Evolutionary conservation across 2,113 vertebrate species (phyloP).

Genomic region (Columba janthina): DNA sequence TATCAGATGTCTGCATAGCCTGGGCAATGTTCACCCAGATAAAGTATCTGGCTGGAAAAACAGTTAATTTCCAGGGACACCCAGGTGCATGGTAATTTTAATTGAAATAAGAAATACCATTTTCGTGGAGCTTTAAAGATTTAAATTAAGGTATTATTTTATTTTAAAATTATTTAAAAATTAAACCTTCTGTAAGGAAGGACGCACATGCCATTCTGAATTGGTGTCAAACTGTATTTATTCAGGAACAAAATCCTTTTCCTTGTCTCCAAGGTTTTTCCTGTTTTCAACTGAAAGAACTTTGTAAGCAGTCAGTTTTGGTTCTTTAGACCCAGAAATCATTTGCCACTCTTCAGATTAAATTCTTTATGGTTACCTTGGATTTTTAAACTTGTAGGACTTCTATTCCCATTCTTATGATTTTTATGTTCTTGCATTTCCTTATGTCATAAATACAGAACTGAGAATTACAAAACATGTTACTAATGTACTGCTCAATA

Average conservation of each 20-base stretch:
- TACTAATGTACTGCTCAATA: neutral
- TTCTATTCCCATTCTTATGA: neutral
- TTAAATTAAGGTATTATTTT: neutral
- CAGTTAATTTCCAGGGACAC: neutral
- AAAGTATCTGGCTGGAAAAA: neutral
- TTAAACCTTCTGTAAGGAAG: neutral
- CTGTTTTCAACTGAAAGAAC: neutral
- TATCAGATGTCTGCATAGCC: neutral
- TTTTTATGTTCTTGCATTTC: neutral
- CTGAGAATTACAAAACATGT: neutral
- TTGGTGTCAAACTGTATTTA: neutral
- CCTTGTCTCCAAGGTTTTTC: neutral
- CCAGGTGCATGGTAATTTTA: neutral
- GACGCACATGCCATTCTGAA: neutral
- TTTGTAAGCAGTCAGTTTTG: neutral
- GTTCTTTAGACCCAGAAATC: neutral
- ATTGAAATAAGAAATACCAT: neutral
- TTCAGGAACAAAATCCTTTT: neutral
- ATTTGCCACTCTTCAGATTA: neutral
- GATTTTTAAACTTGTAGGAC: neutral
- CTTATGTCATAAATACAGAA: neutral
- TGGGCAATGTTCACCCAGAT: neutral
- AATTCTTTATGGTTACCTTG: neutral
- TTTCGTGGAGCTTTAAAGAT: neutral
- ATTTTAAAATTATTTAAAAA: neutral